phyloP scores from a whole-genome alignment of 2,888 invertebrate species.

The Prosopocoilus inquinatus region DNA sequence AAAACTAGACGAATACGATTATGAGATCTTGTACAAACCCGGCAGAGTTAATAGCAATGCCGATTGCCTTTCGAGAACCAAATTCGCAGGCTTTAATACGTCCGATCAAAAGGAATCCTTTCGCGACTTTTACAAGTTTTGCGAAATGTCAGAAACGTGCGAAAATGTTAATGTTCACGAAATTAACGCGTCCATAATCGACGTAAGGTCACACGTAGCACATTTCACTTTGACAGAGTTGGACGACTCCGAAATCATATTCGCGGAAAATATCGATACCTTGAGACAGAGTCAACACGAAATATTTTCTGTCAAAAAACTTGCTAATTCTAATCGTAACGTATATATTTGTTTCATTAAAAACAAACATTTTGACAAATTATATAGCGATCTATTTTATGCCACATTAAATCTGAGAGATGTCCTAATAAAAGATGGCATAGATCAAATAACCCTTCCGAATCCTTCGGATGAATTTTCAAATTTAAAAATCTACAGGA shows the following conservation, averaged over 20 bases:
- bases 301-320: background rate
- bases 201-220: background rate
- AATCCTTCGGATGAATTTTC: conserved; percentile 2
- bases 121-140: conserved; percentile 21
- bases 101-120: background rate
- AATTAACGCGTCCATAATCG: conserved; percentile 2
- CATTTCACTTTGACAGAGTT: conserved; percentile 1
- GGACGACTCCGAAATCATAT: background rate
- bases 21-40: conserved; percentile 36
- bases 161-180: background rate
- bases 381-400: conserved; percentile 3
- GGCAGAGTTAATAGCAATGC: conserved; percentile 26
- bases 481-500: background rate
- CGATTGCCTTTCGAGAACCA: conserved; percentile 33
- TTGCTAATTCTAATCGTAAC: background rate
- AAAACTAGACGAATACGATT: conserved; percentile 38
- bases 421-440: background rate
- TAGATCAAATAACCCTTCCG: background rate
- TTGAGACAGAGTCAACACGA: background rate
- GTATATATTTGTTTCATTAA: background rate
- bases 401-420: conserved; percentile 1
- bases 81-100: background rate
- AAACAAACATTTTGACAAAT: background rate
- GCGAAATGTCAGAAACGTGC: background rate
- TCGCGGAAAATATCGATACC: conserved; percentile 1